phyloP scores from a whole-genome alignment of 2,888 invertebrate genomes.

The Sphecodes monilicornis region DNA sequence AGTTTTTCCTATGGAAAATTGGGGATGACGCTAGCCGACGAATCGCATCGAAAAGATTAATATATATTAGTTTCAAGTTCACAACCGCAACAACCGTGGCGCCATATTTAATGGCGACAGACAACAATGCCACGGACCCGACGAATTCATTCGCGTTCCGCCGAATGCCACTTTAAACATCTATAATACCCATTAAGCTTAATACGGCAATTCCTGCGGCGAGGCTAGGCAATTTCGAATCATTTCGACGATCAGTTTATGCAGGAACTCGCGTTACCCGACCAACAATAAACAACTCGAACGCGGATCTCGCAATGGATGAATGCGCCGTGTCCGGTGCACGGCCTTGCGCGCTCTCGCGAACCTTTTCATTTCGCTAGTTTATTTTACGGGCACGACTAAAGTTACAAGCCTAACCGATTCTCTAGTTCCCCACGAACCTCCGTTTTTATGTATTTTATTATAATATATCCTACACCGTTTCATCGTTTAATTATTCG shows the following conservation, averaged over 20 bases:
- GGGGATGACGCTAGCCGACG: background rate
- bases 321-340: conserved; percentile 75
- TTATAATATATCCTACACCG: background rate
- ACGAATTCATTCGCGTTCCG: background rate
- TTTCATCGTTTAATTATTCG: background rate
- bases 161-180: conserved; percentile 15
- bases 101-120: background rate
- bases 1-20: background rate
- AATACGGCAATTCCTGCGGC: conserved; percentile 42
- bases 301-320: conserved; percentile 64
- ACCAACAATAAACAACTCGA: conserved; percentile 62
- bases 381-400: conserved; percentile 36
- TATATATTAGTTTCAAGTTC: conserved; percentile 1
- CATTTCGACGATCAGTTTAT: conserved; percentile 52
- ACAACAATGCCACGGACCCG: conserved; percentile 2
- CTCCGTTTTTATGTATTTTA: background rate
- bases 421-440: background rate
- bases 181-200: conserved; percentile 31
- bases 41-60: background rate
- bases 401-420: background rate
- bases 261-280: conserved; percentile 45
- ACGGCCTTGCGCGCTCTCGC: conserved; percentile 75
- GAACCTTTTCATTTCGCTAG: conserved; percentile 62
- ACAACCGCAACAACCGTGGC: background rate
- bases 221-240: conserved; percentile 44